These are phyloP conservation scores for Amia ocellicauda DNA, from an alignment of 2,113 vertebrate species.

Conservation along the genomic window DNA sequence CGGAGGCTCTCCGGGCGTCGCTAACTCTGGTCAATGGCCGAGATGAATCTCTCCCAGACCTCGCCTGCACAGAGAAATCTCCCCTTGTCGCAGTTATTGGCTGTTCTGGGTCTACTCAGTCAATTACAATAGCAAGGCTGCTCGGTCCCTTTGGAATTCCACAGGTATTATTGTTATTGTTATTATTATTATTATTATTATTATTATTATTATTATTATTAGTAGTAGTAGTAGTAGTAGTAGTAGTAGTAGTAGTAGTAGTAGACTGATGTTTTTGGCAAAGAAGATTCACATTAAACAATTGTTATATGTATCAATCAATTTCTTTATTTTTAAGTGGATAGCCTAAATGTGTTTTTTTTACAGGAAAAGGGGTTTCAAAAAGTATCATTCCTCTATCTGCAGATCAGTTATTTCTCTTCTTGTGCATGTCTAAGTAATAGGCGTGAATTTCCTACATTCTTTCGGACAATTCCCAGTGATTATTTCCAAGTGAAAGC, in stretches of 20 bases:
- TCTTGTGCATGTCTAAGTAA: slow-evolving; percentile 16
- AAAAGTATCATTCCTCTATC: no score
- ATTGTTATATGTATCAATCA: no score
- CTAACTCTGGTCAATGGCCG: slow-evolving; percentile 1
- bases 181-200: no score
- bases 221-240: no score
- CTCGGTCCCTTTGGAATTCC: slow-evolving; percentile 15
- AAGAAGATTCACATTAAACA: no score
- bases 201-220: no score
- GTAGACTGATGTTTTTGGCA: no score
- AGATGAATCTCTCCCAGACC: not conserved
- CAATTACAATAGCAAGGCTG: slow-evolving; percentile 12
- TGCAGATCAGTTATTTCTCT: slow-evolving; percentile 19
- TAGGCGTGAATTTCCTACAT: slow-evolving; percentile 14
- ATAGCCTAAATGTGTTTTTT: no score
- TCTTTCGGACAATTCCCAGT: slow-evolving; percentile 18
- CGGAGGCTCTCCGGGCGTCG: slow-evolving; percentile 2
- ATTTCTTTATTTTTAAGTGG: no score
- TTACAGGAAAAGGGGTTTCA: no score
- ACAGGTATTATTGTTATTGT: no score
- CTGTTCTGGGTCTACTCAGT: slow-evolving; percentile 18
- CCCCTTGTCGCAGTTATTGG: slow-evolving; percentile 1
- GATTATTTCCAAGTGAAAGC: slow-evolving; percentile 14
- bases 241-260: no score
- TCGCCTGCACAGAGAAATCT: not conserved